Conservation (phyloP, 2,113 vertebrate genomes). For the Aleadryas rufinucha region DNA sequence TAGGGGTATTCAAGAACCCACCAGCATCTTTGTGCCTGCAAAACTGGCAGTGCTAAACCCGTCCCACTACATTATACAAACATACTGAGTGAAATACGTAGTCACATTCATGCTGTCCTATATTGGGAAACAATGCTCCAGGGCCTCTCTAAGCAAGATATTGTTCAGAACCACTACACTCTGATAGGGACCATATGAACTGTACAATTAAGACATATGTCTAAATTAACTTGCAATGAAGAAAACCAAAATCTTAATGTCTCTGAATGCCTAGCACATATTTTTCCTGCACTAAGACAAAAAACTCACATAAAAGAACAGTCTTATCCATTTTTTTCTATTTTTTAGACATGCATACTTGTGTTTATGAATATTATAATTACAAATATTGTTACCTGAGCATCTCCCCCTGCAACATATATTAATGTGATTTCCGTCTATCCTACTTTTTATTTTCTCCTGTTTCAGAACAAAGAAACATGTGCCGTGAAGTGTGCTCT, state of each 20-base stretch:
- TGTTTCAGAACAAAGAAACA: background rate
- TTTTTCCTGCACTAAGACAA: background rate
- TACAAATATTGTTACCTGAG: background rate
- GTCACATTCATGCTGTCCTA: background rate
- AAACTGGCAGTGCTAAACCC: background rate
- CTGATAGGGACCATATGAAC: background rate
- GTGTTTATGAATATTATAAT: background rate
- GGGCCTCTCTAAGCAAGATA: background rate
- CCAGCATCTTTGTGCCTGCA: background rate
- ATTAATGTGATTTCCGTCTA: background rate
- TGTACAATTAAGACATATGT: background rate
- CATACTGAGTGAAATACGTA: fast-evolving
- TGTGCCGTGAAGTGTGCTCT: fast-evolving
- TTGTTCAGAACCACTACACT: background rate
- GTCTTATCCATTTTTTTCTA: background rate
- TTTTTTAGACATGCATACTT: background rate
- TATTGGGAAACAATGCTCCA: background rate
- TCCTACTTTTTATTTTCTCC: background rate
- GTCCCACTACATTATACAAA: background rate
- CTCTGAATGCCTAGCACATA: background rate
- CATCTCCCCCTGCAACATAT: background rate
- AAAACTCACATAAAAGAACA: background rate
- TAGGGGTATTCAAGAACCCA: background rate
- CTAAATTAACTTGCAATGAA: background rate
- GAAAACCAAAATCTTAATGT: background rate